phyloP scores from a whole-genome alignment of 2,888 invertebrate genomes.

The Cheilosia impressa region DNA sequence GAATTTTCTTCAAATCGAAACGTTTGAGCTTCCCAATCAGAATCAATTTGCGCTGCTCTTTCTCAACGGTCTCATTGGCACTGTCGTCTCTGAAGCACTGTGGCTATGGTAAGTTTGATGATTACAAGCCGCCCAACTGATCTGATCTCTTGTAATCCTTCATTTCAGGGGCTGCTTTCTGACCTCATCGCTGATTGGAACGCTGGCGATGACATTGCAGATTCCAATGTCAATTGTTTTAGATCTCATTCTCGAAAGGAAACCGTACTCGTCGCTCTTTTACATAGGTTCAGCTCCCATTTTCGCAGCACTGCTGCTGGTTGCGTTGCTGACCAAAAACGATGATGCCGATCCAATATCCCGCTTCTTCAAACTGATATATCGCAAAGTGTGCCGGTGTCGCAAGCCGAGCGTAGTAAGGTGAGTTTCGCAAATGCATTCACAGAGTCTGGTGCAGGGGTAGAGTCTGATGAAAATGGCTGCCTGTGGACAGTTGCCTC shows the following conservation, averaged over 20 bases:
- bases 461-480: no score
- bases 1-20: conserved; percentile 92
- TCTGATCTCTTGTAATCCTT: neutral
- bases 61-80: conserved; percentile 94
- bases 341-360: conserved; percentile 93
- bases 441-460: neutral
- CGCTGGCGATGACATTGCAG: conserved; percentile 92
- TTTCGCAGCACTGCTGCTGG: conserved; percentile 84
- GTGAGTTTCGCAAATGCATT: conserved; percentile 76
- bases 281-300: conserved; percentile 92
- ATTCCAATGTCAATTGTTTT: conserved; percentile 95
- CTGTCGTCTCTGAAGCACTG: conserved; percentile 94
- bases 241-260: conserved; percentile 89
- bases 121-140: neutral
- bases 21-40: conserved; percentile 92
- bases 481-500: no score
- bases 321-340: conserved; percentile 90
- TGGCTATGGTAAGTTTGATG: conserved; percentile 94
- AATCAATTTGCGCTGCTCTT: conserved; percentile 91
- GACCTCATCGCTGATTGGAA: conserved; percentile 95
- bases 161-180: conserved; percentile 93
- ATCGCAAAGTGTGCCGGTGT: conserved; percentile 82
- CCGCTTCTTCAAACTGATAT: conserved; percentile 82
- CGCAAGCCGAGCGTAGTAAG: conserved; percentile 81
- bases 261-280: conserved; percentile 88